Evolutionary conservation across 2,797 vertebrate genomes (phyloP), one percentile per base, ranked within the genome.

Genomic region (Helarctos malayanus): DNA sequence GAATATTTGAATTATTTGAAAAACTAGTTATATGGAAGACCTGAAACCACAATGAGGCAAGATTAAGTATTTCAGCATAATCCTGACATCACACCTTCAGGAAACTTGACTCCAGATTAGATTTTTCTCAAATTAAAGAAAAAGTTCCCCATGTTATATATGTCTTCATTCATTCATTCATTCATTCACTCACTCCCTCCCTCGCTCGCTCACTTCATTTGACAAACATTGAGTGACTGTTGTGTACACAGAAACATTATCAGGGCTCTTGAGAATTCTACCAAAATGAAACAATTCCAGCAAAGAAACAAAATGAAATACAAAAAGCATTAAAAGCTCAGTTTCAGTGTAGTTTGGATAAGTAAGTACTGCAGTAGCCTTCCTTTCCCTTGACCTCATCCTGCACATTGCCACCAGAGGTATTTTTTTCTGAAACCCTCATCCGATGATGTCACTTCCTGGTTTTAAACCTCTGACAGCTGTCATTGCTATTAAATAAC

Each of bases 241-340:
- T 57, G 6, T 45, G 2, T 29, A 75, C 49, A 68, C 7, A 56
- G 76, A 88, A 68, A 83, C 35, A 47, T 21, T 29, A 27, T 19
- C 32, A 23, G 61, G 32, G 54, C 54, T 92, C 83, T 80, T 68
- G 52, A 85, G 14, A 92, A 80, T 87, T 83, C 56, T 73, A 25
- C 54, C 15, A 84, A 47, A 47, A 41, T 41, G 41, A 41, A 41
- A 41, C 41, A 41, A 41, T 41, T 81, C 38, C 54, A 75, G 69
- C 63, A 85, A 90, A 85, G 49, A 69, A 49, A 76, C 25, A 76
- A 61, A 93, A 56, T 3, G 45, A 95, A 95, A 82, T 49, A n/a
- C 27, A 7, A 65, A 96, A 94, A 35, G 13, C 47, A 29, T 65
- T 59, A 56, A 56, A 69, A 63, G 7, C 27, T 41, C 52, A 47